Evolutionary conservation across 2,888 invertebrate species (phyloP).

Genomic region (Linhomoeus sp.): DNA sequence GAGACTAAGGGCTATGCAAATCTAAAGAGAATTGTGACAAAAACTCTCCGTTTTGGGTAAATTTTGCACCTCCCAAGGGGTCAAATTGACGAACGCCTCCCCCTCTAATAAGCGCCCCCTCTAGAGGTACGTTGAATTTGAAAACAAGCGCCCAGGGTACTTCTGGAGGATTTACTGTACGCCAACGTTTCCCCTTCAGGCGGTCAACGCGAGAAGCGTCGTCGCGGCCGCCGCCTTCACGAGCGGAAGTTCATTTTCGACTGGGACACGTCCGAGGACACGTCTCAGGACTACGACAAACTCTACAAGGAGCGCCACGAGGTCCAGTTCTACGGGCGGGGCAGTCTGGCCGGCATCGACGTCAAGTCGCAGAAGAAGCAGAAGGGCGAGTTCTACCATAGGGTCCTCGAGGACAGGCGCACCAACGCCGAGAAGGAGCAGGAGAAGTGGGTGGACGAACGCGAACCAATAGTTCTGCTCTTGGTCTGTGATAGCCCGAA

Average conservation of each 20-base stretch:
- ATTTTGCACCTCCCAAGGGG: too few species aligned
- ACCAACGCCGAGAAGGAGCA: slow-evolving; percentile 92
- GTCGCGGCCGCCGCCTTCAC: slow-evolving; percentile 73
- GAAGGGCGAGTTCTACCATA: slow-evolving; percentile 89
- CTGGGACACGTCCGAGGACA: slow-evolving; percentile 98
- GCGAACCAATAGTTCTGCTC: slow-evolving; percentile 52
- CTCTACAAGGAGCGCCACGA: slow-evolving; percentile 90
- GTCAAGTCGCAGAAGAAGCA: slow-evolving; percentile 42
- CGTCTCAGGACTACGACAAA: slow-evolving; percentile 86
- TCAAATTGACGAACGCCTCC: neutral
- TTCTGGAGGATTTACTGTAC: slow-evolving; percentile 38
- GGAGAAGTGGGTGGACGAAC: slow-evolving; percentile 50
- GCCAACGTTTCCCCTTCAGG: slow-evolving; percentile 66
- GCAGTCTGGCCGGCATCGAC: slow-evolving; percentile 64
- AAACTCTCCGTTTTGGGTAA: too few species aligned
- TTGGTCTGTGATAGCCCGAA: neutral
- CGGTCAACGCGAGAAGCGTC: slow-evolving; percentile 62
- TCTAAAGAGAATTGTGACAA: too few species aligned
- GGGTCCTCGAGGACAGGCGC: slow-evolving; percentile 72
- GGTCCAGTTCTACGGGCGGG: slow-evolving; percentile 91
- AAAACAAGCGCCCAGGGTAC: neutral
- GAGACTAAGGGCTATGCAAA: too few species aligned
- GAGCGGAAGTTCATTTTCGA: slow-evolving; percentile 99
- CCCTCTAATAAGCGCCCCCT: too few species aligned
- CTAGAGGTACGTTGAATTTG: neutral